Evolutionary conservation across 2,113 vertebrate species (phyloP).

Genomic region (Clarias batrachus): DNA sequence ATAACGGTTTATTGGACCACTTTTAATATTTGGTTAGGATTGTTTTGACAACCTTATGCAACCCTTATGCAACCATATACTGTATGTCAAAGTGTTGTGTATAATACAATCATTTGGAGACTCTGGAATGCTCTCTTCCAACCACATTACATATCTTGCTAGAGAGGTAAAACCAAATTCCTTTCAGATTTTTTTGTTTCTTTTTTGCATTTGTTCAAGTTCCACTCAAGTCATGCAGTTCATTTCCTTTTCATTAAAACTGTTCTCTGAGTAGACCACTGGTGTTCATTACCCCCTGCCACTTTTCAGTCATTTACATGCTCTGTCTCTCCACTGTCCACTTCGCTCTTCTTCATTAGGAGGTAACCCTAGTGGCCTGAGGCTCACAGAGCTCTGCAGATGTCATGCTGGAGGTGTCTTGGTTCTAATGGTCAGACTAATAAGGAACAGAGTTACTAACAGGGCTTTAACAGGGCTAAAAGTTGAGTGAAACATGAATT

Average conservation of each 20-base stretch:
- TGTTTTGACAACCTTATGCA: no score
- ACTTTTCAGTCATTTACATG: constrained; percentile 21
- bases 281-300: neutral
- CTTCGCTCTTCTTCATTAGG: constrained; percentile 2
- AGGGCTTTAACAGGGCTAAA: constrained; percentile 7
- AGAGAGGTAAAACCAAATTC: neutral
- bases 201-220: neutral
- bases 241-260: neutral
- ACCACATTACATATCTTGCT: neutral
- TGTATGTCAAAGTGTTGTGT: neutral
- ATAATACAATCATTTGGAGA: neutral
- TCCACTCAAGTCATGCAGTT: constrained; percentile 6
- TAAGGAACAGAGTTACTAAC: constrained; percentile 4
- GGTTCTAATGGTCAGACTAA: constrained; percentile 11
- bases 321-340: neutral
- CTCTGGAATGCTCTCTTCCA: neutral
- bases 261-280: neutral
- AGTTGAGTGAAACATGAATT: neutral
- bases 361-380: neutral
- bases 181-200: neutral
- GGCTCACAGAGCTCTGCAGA: neutral
- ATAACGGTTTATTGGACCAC: no score
- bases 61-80: neutral
- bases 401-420: constrained; percentile 11
- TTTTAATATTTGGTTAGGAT: no score